These are phyloP conservation scores for Temnothorax ravouxi DNA, from an alignment of 2,888 invertebrate genomes.

Conservation along the genomic window DNA sequence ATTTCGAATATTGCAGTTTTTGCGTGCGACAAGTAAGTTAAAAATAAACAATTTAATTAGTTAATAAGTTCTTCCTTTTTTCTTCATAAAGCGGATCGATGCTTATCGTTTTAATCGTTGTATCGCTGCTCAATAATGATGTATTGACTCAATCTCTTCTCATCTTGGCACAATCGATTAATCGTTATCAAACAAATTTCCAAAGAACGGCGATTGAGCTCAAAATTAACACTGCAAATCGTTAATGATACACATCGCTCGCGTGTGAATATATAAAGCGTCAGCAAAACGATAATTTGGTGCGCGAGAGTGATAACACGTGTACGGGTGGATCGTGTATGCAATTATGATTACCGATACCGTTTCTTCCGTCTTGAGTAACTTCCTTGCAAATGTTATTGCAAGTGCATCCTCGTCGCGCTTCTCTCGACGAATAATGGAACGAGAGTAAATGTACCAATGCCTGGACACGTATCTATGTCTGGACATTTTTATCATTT, in stretches of 20 bases:
- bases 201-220: conserved; percentile 29
- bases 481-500: too few species aligned
- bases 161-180: conserved; percentile 37
- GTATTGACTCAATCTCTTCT: conserved; percentile 41
- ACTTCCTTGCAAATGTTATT: conserved; percentile 13
- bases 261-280: background rate
- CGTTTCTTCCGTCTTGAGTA: background rate
- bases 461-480: too few species aligned
- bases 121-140: conserved; percentile 19
- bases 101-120: conserved; percentile 32
- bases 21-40: background rate
- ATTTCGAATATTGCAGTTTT: background rate
- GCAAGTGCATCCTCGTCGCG: background rate
- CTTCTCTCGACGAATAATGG: background rate
- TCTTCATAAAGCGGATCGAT: background rate
- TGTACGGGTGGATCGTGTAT: background rate
- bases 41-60: background rate
- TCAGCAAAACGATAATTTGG: conserved; percentile 19
- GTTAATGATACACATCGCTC: conserved; percentile 23
- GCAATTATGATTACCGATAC: conserved; percentile 16
- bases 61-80: background rate
- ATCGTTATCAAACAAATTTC: conserved; percentile 38
- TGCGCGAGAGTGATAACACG: conserved; percentile 21
- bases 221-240: conserved; percentile 34
- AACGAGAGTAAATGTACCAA: too few species aligned